Base-by-base conservation (phyloP, 2,888 invertebrate genomes). In the Sylvicola fuscatus region DNA sequence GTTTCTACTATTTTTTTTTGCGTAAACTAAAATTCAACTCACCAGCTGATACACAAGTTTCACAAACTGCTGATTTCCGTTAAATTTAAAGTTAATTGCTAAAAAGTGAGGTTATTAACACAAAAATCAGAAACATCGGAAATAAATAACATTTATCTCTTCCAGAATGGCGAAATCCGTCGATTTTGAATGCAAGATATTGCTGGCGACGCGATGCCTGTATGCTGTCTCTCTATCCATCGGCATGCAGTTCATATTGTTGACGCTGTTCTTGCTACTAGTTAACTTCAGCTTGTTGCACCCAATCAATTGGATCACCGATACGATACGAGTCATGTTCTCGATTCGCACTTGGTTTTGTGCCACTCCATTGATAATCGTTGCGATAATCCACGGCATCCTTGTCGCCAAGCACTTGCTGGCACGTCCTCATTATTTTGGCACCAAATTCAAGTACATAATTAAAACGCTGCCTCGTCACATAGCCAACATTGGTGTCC, bases 351-450 rank as follows among this genome's bases (percentile, higher is more conserved):
- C 76, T 54, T 70, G 72, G 59, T 50, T 73, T 1, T 74, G 70
- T 44, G 65, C 76, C 32, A 53, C 73, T 16, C 66, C 78, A 1
- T 64, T 81, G 13, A 60, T 66, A 10, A 50, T 62, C 16, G 65
- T 76, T 2, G 70, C 77, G 8, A 68, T 75, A 40, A 62, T 74
- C 5, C 78, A 79, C 56, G 75, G 79, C n/a, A 60, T 77, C 29
- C 62, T 76, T 27, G 71, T 74, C 47, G 74, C 74, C 32, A 76
- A 73, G 48, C 72, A 71, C 42, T 76, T 77, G 45, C 62, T 78
- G 15, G 58, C 64, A 14, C 66, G 67, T 34, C 57, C 66, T 27
- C 62, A 64, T 0, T 77, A 72, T 46, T 65, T 68, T 41, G 64
- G 69, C 28, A 77, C 72, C 11, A 65, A 81, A 45, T 77, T 78